phyloP scores from a whole-genome alignment of 2,797 vertebrate species.

The Dallia pectoralis region DNA sequence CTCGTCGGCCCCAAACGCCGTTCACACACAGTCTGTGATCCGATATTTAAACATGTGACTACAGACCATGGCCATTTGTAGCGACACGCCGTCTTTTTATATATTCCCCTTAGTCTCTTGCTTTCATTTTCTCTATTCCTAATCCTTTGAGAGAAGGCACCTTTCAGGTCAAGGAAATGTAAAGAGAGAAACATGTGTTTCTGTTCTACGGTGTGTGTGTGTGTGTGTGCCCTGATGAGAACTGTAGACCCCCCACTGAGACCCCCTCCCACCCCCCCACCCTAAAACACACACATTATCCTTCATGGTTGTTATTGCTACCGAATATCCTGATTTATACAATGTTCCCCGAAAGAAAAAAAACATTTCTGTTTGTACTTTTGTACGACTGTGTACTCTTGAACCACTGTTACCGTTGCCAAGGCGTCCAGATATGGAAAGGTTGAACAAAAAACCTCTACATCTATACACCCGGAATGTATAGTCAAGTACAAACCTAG shows the following conservation, averaged over 20 bases:
- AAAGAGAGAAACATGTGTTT: constrained; percentile 30
- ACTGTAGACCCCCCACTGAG: constrained; percentile 31
- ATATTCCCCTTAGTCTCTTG: constrained; percentile 45
- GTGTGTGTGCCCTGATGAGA: constrained; percentile 33
- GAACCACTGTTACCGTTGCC: constrained; percentile 41
- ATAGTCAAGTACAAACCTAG: not conserved
- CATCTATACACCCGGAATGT: constrained; percentile 29
- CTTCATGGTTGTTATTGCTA: constrained; percentile 36
- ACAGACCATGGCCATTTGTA: constrained; percentile 72
- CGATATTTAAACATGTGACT: constrained; percentile 60
- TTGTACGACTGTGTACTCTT: constrained; percentile 44
- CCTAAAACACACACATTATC: constrained; percentile 12
- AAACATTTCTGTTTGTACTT: constrained; percentile 32
- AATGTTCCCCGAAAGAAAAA: constrained; percentile 47
- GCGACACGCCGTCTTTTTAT: constrained; percentile 58
- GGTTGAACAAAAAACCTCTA: constrained; percentile 29
- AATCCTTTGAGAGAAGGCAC: constrained; percentile 31
- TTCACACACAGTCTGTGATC: constrained; percentile 13
- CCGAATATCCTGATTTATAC: constrained; percentile 47
- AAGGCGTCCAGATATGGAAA: constrained; percentile 6
- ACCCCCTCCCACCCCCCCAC: not conserved
- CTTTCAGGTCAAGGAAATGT: constrained; percentile 27
- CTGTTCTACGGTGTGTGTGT: constrained; percentile 36
- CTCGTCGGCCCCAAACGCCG: constrained; percentile 26
- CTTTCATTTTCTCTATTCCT: constrained; percentile 15